Evolutionary conservation across 2,888 invertebrate genomes (phyloP), one percentile per base, ranked within the genome.

Genomic region (Rhorus exstirpatorius): DNA sequence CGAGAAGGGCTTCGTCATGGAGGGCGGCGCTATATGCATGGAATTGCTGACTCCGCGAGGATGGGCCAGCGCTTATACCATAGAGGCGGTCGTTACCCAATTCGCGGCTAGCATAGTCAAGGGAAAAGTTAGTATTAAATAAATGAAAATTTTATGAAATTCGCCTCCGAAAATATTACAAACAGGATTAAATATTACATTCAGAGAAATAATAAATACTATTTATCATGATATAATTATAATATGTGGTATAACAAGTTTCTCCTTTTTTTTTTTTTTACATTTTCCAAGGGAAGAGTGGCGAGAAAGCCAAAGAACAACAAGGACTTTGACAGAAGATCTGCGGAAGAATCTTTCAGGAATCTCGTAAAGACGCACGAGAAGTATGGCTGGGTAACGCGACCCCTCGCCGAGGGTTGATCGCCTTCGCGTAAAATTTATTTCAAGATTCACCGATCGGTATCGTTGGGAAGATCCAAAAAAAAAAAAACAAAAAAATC

Each of bases 341-440:
- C 97, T 70, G 97, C 97, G n/a, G 97, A 97, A 92, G 97, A 97
- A 90, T 97, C 97, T 31, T 97, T 97, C 93, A 95, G 97, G 87
- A 97, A 97, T 77, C 94, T 97, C 86, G 97, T 97, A 79, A 97
- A 97, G 93, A 97, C 97, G 7, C 97, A 97, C 91, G 97, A 97
- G 91, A 97, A 97, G 91, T 97, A 97, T 91, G 97, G 97, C 71
- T 97, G 97, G 97, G 97, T 97, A 63, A 97, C 97, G 26, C 97
- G 97, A 26, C 96, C 97, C 14, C 94, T 97, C 83, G 95, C 97
- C 58, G 97, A 97, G 93, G 97, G 97, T 91, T 97, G 96, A 95
- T 83, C 44, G 17, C 26, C 12, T 41, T 31, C 70, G 58, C 38
- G 21, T 41, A 19, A 2, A 24, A 14, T 19, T 55, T 31, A 55